Evolutionary conservation across 1,140 invertebrate species (phyloP), one percentile per base, ranked within the genome.

Genomic region (Trichomalopsis sarcophagae): DNA sequence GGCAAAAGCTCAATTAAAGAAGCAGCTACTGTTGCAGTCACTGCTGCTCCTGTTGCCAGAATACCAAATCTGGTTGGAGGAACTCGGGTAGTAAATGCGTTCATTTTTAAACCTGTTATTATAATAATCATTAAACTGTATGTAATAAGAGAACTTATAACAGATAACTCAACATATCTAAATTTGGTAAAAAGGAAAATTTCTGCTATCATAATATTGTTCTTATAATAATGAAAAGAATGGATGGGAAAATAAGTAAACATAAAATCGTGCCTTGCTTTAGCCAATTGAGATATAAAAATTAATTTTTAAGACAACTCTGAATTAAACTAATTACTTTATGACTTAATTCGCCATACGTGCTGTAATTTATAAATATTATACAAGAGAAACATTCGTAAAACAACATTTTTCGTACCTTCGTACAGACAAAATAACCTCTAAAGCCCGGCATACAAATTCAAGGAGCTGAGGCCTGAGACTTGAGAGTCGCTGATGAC

Each of bases 1-100:
- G 95, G 85, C 9, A 71, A 7, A 71, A 76, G 30, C 21, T 86
- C 85, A 62, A 69, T 7, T 2, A 30, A 44, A 83, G 66, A 83
- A n/a, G 62, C 55, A 14, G 36, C 62, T 2, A 71, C 1, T 44
- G 73, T 69, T 81, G 27, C 73, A 69, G n/a, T 17, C 5, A 76
- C 62, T 27, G 66, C n/a, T 80, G 36, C 10, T 30, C 10, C 10
- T 62, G 83, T 23, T 27, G 40, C 66, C 40, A 84, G 66, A 27
- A 33, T 33, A 23, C 66, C 74, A 27, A 80, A 6, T 74, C 23
- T 47, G 10, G 55, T 66, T 7, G 2, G 40, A 55, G 14, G 50
- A 23, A 7, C 5, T n/a, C 23, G n/a, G 13, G 0, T 2, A 50
- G 2, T 11, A 81, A 50, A 13, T 9, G 9, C 0, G 21, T 0